These are phyloP conservation scores for Peromyscus polionotus DNA, from an alignment of 2,113 vertebrate genomes.

Conservation along the genomic window DNA sequence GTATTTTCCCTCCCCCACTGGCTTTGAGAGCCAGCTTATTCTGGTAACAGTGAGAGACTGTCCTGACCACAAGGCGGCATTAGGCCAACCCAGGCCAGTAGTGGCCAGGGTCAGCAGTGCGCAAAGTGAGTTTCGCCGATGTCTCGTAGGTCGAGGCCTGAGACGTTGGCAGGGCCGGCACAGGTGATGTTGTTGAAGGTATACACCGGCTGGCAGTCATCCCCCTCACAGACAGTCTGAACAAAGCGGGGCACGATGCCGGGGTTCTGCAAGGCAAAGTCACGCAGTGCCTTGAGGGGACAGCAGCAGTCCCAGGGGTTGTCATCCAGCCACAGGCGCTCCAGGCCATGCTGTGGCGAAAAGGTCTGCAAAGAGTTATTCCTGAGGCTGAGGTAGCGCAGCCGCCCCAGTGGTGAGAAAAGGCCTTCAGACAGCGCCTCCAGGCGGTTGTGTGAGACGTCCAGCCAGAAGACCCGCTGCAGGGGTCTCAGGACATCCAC, in stretches of 20 bases:
- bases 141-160: conserved; percentile 93
- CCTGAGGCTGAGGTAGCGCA: conserved; percentile 93
- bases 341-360: conserved; percentile 80
- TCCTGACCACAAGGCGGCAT: background rate
- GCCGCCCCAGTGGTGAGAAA: conserved; percentile 87
- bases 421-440: conserved; percentile 86
- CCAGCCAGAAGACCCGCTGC: conserved; percentile 90
- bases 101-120: conserved; percentile 85
- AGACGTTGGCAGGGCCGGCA: conserved; percentile 86
- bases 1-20: background rate
- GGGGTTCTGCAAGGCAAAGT: conserved; percentile 90
- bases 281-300: conserved; percentile 88
- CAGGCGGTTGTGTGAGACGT: conserved; percentile 91
- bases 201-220: conserved; percentile 90
- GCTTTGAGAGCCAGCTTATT: background rate
- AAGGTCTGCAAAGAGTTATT: conserved; percentile 91
- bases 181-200: conserved; percentile 97
- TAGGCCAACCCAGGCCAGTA: background rate
- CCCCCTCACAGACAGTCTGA: conserved; percentile 91
- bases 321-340: conserved; percentile 94
- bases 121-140: conserved; percentile 88
- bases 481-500: conserved; percentile 87
- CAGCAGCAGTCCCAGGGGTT: conserved; percentile 96
- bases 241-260: conserved; percentile 90
- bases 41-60: background rate